Evolutionary conservation across 2,888 invertebrate genomes (phyloP).

Genomic region (Lithodes maja): DNA sequence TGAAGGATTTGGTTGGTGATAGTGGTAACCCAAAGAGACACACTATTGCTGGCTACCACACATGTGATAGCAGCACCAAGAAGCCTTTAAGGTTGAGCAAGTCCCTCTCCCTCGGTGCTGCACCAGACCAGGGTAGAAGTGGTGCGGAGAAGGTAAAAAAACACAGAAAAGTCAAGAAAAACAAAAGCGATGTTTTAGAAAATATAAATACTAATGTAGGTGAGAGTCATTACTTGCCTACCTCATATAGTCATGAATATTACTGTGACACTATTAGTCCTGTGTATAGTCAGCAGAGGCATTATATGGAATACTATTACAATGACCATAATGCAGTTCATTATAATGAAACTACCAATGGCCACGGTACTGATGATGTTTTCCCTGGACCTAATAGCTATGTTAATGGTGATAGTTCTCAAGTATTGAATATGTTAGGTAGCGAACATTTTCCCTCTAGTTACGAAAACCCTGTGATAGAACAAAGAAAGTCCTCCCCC

Average conservation of each 20-base stretch:
- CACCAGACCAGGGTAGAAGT: constrained; percentile 33
- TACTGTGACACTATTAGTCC: background rate
- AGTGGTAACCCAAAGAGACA: constrained; percentile 41
- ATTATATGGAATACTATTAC: constrained; percentile 35
- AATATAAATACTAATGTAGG: background rate
- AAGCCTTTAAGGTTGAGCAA: constrained; percentile 38
- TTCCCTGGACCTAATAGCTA: background rate
- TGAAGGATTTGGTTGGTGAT: background rate
- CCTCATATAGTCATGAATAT: constrained; percentile 21
- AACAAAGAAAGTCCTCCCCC: background rate
- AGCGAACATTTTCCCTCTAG: constrained; percentile 31
- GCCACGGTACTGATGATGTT: constrained; percentile 6
- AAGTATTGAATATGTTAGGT: constrained; percentile 7
- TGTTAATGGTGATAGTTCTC: constrained; percentile 40
- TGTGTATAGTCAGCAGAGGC: constrained; percentile 17
- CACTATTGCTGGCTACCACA: constrained; percentile 35
- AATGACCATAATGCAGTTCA: constrained; percentile 50
- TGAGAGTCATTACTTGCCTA: background rate
- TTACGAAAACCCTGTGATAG: background rate
- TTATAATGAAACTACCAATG: constrained; percentile 40
- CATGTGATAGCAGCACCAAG: constrained; percentile 37
- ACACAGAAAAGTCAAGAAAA: constrained; percentile 36
- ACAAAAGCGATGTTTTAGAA: background rate
- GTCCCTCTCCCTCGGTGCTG: constrained; percentile 35
- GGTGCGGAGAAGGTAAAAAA: constrained; percentile 50